A percentile compares a stretch with the other conserved stretches of the same genome.
Conservation (phyloP, 2,797 vertebrate species). For the Pangasius mekongensis region DNA sequence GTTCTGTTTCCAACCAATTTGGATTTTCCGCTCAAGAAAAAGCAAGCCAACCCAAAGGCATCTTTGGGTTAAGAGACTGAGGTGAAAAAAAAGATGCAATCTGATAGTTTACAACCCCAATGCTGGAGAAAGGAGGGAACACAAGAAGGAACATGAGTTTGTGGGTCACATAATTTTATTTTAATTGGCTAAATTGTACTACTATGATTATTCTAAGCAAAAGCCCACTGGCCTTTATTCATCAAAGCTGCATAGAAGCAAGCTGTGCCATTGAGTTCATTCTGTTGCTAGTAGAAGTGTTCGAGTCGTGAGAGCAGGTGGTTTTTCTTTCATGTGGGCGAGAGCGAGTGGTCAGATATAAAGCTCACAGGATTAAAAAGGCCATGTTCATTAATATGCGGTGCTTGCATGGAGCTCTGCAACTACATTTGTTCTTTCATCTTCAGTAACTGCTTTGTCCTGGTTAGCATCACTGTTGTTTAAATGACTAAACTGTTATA, state of each 20-base stretch:
- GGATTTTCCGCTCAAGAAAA: neutral
- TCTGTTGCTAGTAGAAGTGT: slow-evolving; percentile 1
- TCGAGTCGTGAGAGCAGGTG: slow-evolving; percentile 17
- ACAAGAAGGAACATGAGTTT: too few relatives aligned
- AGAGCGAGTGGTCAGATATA: neutral
- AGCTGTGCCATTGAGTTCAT: slow-evolving; percentile 12
- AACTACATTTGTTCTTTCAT: neutral
- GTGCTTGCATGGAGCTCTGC: neutral
- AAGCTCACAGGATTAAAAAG: slow-evolving; percentile 11
- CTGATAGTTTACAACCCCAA: neutral
- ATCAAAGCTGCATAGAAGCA: slow-evolving; percentile 30
- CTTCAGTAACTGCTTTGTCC: neutral
- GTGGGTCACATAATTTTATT: neutral
- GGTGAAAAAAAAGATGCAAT: neutral
- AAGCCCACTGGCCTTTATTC: neutral
- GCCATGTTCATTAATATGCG: neutral
- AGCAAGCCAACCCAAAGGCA: neutral
- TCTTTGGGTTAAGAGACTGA: neutral
- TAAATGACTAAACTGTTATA: neutral
- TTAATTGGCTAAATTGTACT: neutral
- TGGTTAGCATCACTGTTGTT: neutral
- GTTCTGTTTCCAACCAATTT: neutral
- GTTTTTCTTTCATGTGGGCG: slow-evolving; percentile 13
- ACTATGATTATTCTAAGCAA: neutral
- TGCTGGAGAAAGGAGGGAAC: neutral